Evolutionary conservation across 2,113 vertebrate genomes (phyloP).

Genomic region (Beaufortia kweichowensis): DNA sequence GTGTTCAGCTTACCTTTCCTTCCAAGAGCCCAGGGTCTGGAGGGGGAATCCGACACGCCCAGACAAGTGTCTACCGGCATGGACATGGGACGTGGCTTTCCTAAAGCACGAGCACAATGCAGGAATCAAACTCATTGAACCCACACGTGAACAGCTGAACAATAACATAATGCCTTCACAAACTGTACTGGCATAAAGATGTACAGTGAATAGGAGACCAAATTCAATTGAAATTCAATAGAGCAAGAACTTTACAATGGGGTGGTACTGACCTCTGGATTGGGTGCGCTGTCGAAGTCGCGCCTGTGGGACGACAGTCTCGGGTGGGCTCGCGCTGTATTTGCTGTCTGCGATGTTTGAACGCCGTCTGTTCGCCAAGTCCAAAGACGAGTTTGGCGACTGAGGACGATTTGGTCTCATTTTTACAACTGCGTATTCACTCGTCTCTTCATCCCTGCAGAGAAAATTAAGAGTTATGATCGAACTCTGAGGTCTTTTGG

Average conservation of each 20-base stretch:
- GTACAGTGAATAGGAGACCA: background rate
- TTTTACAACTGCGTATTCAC: conserved; percentile 65
- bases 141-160: conserved; percentile 10
- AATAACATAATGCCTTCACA: conserved; percentile 25
- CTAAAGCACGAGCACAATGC: conserved; percentile 63
- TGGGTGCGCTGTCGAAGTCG: conserved; percentile 81
- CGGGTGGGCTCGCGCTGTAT: conserved; percentile 66
- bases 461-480: background rate
- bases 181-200: background rate
- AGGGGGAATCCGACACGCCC: conserved; percentile 75
- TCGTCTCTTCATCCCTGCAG: conserved; percentile 75
- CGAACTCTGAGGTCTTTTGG: background rate
- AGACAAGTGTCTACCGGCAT: conserved; percentile 90
- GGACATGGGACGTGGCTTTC: conserved; percentile 91
- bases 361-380: conserved; percentile 77
- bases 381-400: conserved; percentile 89
- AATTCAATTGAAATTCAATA: background rate
- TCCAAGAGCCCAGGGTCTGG: conserved; percentile 73
- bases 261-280: conserved; percentile 73
- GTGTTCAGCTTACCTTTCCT: conserved; percentile 79
- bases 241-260: background rate
- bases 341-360: conserved; percentile 75
- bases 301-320: conserved; percentile 72
- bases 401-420: conserved; percentile 75
- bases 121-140: conserved; percentile 16